Evolutionary conservation across 2,888 invertebrate species (phyloP), one percentile per base, ranked within the genome.

Genomic region (Pecten maximus): DNA sequence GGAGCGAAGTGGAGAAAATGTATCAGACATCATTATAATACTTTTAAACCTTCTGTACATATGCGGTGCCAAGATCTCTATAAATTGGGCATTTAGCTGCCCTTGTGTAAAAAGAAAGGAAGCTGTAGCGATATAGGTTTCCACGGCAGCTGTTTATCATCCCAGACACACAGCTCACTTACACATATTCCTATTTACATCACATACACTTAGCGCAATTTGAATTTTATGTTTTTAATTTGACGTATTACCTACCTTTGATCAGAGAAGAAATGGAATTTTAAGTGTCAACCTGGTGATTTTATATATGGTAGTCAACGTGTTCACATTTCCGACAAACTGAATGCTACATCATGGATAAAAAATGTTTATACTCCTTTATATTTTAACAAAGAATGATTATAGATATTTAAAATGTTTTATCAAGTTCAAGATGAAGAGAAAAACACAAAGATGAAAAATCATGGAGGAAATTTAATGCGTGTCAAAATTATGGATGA

Each of bases 201-300:
- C 74, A 35, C 74, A 74, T 74, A 74, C 74, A 23, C 74, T 74
- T 35, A 35, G 35, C 35, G 74, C 74, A 74, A 74, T 74, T 74
- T 74, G 74, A 74, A 74, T 74, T 74, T 74, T 74, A 74, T 74
- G 74, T 74, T 74, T 74, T 74, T 74, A 74, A 74, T 74, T 74
- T 74, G 74, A 74, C 74, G 35, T 74, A 74, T 74, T 74, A 74
- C 74, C 35, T 28, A 35, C 35, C 35, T 74, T 28, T 74, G 74
- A 74, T 74, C 74, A 35, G 35, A 74, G 74, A 74, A 74, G 74
- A 74, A 74, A 74, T 74, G 74, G 74, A 74, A 74, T 74, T 74
- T 74, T 74, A 74, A 74, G 74, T 74, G 74, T 74, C 74, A 74
- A 74, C 74, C 74, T 35, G 19, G 35, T 35, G 35, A 35, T 74